Conservation (phyloP, 1,140 invertebrate species). For the Aphis craccivora region DNA sequence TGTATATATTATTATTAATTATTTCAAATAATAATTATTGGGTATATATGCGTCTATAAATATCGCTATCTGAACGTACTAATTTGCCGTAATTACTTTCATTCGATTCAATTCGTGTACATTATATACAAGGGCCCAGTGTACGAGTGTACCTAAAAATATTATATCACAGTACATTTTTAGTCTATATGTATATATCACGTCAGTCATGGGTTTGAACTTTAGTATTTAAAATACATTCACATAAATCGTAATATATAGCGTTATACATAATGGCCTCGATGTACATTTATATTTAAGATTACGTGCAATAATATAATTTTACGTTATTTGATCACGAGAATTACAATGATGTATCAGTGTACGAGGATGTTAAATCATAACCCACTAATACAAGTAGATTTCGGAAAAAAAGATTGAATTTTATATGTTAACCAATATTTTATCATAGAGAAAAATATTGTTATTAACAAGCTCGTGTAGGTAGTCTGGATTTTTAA, state of each 20-base stretch:
- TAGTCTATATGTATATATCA: neutral
- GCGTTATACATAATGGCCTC: neutral
- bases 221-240: conserved; percentile 2
- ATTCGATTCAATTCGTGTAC: neutral
- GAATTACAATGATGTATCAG: neutral
- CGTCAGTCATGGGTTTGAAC: neutral
- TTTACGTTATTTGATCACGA: neutral
- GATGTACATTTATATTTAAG: neutral
- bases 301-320: neutral
- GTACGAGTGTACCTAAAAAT: neutral
- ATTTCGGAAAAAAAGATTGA: neutral
- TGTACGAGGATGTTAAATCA: neutral
- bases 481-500: neutral
- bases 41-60: neutral
- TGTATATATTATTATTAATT: neutral
- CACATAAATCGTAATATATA: neutral
- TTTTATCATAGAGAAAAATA: neutral
- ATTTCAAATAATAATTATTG: conserved; percentile 23
- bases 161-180: neutral
- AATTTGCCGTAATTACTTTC: neutral
- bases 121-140: neutral
- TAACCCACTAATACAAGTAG: neutral
- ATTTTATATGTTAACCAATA: neutral
- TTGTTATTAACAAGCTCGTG: neutral
- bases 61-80: neutral